Evolutionary conservation across 2,888 invertebrate genomes (phyloP), one percentile per base, ranked within the genome.

Genomic region (Keiferia lycopersicella): DNA sequence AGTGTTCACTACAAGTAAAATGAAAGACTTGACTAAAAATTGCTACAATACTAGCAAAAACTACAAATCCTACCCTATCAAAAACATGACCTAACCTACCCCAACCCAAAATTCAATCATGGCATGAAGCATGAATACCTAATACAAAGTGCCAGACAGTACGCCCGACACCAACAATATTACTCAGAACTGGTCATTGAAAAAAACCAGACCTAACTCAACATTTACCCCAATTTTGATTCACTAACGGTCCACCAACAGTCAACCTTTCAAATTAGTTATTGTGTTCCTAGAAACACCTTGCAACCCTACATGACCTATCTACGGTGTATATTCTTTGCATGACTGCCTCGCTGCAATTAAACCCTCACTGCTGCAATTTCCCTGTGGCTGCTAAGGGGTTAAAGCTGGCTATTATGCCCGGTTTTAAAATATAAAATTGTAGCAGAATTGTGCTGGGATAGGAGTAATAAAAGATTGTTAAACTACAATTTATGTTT

Each of bases 271-370:
- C 26, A 26, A 26, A 26, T 26, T 4, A 26, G 3, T 26, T 26
- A 26, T 26, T 6, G n/a, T n/a, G n/a, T 12, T n/a, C 26, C 51
- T 26, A 14, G 11, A 26, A 53, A 53, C 14, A 0, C 12, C 3
- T 53, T 14, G 51, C 51, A 26, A 53, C 51, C 51, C 51, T 22
- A 51, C 51, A 53, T 53, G 20, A 53, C 22, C 51, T 53, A 53
- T 76, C 77, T 76, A 77, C 71, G 71, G 59, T 72, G 74, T 76
- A 77, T 73, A 80, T 73, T 77, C 75, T 70, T 74, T 71, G 70
- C 67, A 70, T 69, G 22, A 22, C 70, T 67, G 53, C 68, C 67
- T 68, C 69, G 56, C 66, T 66, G 62, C 72, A 77, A 79, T 78
- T 80, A 75, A 67, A 74, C 72, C 69, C 69, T 73, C 74, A 71